Base-by-base conservation (phyloP, 1,140 invertebrate species). In the Philaenus spumarius region DNA sequence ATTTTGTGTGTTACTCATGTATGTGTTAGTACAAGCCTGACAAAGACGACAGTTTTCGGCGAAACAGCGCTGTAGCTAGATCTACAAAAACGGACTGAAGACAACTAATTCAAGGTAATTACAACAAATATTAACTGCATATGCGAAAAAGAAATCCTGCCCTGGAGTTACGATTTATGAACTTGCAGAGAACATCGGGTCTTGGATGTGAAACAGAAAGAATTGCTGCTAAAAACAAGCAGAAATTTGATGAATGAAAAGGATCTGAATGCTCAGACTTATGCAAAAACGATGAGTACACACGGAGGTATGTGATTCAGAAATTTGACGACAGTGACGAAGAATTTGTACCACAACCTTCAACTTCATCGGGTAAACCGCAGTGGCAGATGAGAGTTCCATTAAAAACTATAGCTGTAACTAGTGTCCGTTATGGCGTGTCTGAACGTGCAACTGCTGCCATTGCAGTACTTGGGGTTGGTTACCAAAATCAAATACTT, bases 371-470 rank as follows among this genome's bases (percentile, higher is more conserved):
- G 57, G 40, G 22, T 53, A 26, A 53, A 62, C 22, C 55, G 23
- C 15, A 23, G 60, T 19, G 34, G 68, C 73, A 34, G 72, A 72
- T 34, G 71, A 72, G 19, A 64, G 71, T 63, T 74, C 12, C 12
- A 7, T 19, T 45, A 15, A 45, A 17, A 7, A 9, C 69, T 7
- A 64, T 23, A 35, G 55, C 59, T n/a, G 26, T 30, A 12, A 48
- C 42, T 5, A 63, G 39, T 43, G 64, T 65, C 34, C 57, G 64
- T 24, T 60, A 46, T 5, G 55, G 22, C 59, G 43, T 56, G 34
- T 53, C 60, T 35, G 56, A 37, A 17, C 67, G 60, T 34, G 81
- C 71, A 35, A 72, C 23, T 64, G 80, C 78, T 0, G 84, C 81
- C 42, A 70, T 70, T 2, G 84, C 83, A 7, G 12, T 19, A 7